Base-by-base conservation (phyloP, 2,797 vertebrate genomes). In the Xiphophorus birchmanni region DNA sequence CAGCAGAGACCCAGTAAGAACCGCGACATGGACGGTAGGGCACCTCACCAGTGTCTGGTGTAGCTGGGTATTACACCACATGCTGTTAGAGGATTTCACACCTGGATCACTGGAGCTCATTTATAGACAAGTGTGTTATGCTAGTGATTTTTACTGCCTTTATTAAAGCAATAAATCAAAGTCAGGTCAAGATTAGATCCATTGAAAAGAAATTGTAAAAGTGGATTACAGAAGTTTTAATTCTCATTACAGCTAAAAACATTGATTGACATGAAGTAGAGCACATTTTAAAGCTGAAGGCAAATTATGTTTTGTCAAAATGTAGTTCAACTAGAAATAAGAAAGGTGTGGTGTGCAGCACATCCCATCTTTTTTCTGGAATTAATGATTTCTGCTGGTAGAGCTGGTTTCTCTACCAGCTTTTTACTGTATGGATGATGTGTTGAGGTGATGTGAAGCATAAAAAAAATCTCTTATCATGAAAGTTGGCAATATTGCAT, bases 21-120 rank as follows among this genome's bases (percentile, higher is more conserved):
- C 96, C 0, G 94, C 0, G 97, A 98, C 86, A 95, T 98, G 89
- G 97, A 98, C 83, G 97, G 97, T 98, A 95, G 84, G 94, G 81
- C 17, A 83, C 77, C 37, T 79, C 32, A 40, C 78, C 69, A 78
- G 73, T 67, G 78, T 73, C 11, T 52, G 75, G 76, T 58, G 71
- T 69, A 71, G 73, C 73, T 87, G 37, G 52, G 72, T 48, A 37
- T 69, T 65, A 74, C 0, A 15, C 26, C 15, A 72, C 44, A 72
- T 45, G 23, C 26, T 47, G 5, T 72, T 72, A 42, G 37, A 42
- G 5, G 26, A 29, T 45, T 72, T 72, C 8, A 13, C 4, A 12
- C 23, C 40, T 44, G 67, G 44, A n/a, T 71, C 12, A 17, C 26
- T 29, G 69, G 23, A 45, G 42, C 26, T 44, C 5, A 45, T 29